Percentiles rank a stretch among this genome's conserved stretches.
Evolutionary conservation across 2,888 invertebrate species (phyloP).

Genomic region (Ariolimax columbianus): DNA sequence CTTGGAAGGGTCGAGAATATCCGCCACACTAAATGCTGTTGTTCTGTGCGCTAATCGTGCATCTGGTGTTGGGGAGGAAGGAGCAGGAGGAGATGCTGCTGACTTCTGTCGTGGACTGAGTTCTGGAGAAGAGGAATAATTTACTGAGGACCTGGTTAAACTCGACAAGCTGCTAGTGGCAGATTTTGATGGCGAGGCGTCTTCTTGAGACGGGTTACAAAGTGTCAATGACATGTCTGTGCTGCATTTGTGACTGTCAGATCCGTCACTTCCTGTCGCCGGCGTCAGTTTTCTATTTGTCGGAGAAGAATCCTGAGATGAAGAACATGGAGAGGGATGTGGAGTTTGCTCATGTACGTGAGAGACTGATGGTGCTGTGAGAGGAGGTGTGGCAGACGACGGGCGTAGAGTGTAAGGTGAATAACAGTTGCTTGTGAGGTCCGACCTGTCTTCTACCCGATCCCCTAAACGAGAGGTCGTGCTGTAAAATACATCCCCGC

Average conservation of each 20-base stretch:
- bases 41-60: slow-evolving; percentile 52
- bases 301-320: slow-evolving; percentile 12
- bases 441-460: slow-evolving; percentile 39
- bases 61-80: not conserved
- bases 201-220: not conserved
- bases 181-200: not conserved
- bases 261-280: not conserved
- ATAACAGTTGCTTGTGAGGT: slow-evolving; percentile 10
- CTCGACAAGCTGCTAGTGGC: not conserved
- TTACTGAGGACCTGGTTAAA: not conserved
- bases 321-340: not conserved
- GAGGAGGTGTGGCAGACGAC: slow-evolving; percentile 32
- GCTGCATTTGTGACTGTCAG: not conserved
- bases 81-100: not conserved
- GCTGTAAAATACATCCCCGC: slow-evolving; percentile 42
- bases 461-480: slow-evolving; percentile 41
- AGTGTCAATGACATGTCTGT: not conserved
- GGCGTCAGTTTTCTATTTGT: not conserved
- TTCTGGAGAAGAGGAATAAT: not conserved
- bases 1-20: slow-evolving; percentile 72
- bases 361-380: not conserved
- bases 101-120: not conserved
- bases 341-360: not conserved
- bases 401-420: slow-evolving; percentile 36
- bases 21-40: slow-evolving; percentile 71